Evolutionary conservation across 2,888 invertebrate species (phyloP), one percentile per base, ranked within the genome.

Genomic region (Drosophila melanocephala): DNA sequence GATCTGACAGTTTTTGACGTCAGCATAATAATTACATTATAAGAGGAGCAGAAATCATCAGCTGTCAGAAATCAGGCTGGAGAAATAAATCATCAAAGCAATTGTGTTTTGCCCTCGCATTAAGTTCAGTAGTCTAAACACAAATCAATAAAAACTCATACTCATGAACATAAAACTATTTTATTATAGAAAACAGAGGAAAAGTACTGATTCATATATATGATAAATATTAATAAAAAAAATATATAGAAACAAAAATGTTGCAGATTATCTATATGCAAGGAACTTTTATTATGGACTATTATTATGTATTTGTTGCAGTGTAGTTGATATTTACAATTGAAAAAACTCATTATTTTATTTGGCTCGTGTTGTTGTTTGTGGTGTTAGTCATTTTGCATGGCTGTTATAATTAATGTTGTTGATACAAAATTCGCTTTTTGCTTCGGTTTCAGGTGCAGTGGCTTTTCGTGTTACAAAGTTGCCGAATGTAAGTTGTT

Each of bases 11-110:
- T 75, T 78, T 78, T 82, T 83, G 90, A 90, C 81, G 80, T 89
- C 77, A 91, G 84, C 90, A 76, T 73, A 81, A 79, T 84, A 85
- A 89, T 91, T 91, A 84, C 90, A 88, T 91, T 91, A 92, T 66
- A 30, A 61, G 77, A 81, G 52, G 67, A 74, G 14, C 44, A 33
- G 53, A 56, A 32, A 59, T 56, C 26, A 61, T 47, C 64, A 52
- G 60, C 44, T 62, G 52, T 35, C 26, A 26, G 60, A 35, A 39
- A 47, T 50, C 52, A 35, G 30, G 50, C 58, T 39, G 42, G 33
- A 56, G 35, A 56, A 59, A 59, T 72, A 72, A 72, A 72, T 72
- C 63, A 72, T 35, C 50, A 22, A n/a, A 37, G 1, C 35, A 22
- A 58, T 71, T 63, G 44, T 52, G 26, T 39, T 5, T 32, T 22